phyloP scores from a whole-genome alignment of 2,113 vertebrate genomes.

The Myxocyprinus asiaticus region DNA sequence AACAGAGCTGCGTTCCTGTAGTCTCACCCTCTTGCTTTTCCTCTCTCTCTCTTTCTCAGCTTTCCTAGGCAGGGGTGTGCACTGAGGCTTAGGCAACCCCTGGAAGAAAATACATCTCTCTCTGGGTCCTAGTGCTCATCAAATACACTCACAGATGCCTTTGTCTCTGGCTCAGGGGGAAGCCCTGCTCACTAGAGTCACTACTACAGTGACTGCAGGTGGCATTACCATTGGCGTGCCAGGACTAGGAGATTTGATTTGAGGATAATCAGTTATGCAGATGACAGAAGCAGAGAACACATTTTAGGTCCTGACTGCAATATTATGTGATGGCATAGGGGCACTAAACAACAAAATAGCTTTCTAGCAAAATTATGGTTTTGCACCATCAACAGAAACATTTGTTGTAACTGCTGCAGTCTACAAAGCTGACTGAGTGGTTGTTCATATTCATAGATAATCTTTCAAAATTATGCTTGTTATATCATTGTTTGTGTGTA shows the following conservation, averaged over 20 bases:
- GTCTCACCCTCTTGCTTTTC: conserved; percentile 48
- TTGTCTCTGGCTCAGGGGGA: conserved; percentile 58
- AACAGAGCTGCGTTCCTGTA: conserved; percentile 68
- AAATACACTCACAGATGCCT: conserved; percentile 60
- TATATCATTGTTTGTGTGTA: too few species aligned
- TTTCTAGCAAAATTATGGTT: too few species aligned
- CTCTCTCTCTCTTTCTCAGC: conserved; percentile 44
- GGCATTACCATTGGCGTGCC: background rate
- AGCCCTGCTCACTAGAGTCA: conserved; percentile 16
- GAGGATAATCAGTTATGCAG: background rate
- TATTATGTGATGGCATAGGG: background rate
- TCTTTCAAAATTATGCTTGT: too few species aligned
- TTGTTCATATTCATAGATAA: too few species aligned
- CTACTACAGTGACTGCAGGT: conserved; percentile 13
- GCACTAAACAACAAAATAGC: background rate
- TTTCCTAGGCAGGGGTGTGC: conserved; percentile 23
- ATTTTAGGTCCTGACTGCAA: background rate
- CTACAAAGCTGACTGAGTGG: too few species aligned
- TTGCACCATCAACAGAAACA: too few species aligned
- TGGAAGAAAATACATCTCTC: conserved; percentile 45
- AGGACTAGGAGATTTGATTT: background rate
- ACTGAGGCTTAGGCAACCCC: conserved; percentile 67
- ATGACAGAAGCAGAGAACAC: background rate
- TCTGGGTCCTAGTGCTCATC: conserved; percentile 67
- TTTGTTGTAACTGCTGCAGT: too few species aligned